phyloP scores from a whole-genome alignment of 2,113 vertebrate genomes.

The Plecturocebus donacophilus region DNA sequence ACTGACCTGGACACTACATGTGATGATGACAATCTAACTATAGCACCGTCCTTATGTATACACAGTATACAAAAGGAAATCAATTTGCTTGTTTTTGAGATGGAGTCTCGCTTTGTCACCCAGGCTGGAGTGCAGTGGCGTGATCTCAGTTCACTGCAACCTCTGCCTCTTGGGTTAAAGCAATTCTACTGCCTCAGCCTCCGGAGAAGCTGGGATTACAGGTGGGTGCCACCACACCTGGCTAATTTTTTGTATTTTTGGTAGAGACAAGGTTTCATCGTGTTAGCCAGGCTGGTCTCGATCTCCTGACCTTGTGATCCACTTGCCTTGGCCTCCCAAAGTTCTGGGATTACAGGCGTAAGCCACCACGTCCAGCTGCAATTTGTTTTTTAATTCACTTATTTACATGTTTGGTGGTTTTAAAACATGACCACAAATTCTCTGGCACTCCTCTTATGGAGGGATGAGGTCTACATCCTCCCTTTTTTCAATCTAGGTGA shows the following conservation, averaged over 20 bases:
- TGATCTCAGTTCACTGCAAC: not conserved
- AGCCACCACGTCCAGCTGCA: too few relatives aligned
- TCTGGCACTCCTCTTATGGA: not conserved
- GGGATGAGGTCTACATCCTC: not conserved
- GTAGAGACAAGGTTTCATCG: not conserved
- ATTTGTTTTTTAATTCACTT: slow-evolving; percentile 10
- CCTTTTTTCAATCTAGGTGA: not conserved
- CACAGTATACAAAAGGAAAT: not conserved
- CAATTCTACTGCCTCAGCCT: not conserved
- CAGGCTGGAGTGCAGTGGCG: not conserved
- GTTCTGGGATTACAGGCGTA: not conserved
- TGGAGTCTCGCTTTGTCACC: not conserved
- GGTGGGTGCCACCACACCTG: not conserved
- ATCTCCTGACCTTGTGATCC: not conserved
- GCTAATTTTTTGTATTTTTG: not conserved
- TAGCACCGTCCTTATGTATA: not conserved
- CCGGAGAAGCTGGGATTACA: not conserved
- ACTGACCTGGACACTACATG: not conserved
- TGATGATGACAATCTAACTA: not conserved
- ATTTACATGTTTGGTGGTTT: not conserved
- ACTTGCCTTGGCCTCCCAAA: not conserved
- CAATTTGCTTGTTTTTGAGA: not conserved
- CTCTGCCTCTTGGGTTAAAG: not conserved
- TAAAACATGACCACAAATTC: not conserved
- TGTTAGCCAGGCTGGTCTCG: not conserved